A percentile compares a stretch with the other conserved stretches of the same genome.
Evolutionary conservation across 2,113 vertebrate species (phyloP).

Genomic region (Centropristis striata): DNA sequence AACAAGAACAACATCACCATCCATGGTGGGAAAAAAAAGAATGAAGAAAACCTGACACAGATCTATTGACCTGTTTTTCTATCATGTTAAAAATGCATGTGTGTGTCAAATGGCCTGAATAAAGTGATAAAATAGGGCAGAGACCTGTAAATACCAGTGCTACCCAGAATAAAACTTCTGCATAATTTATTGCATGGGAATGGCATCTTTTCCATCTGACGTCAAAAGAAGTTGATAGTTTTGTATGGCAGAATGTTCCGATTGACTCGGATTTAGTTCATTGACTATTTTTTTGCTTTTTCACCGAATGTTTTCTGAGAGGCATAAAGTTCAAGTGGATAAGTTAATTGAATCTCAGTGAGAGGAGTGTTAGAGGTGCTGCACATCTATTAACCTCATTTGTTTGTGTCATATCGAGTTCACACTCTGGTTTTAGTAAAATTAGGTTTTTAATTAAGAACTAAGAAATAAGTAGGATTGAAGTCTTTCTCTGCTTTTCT

Average conservation of each 20-base stretch:
- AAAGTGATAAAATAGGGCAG: conserved; percentile 68
- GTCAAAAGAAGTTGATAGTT: conserved; percentile 48
- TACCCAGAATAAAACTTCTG: conserved; percentile 71
- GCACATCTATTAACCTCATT: conserved; percentile 8
- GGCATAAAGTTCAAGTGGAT: not conserved
- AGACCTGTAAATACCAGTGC: conserved; percentile 65
- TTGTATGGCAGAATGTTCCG: conserved; percentile 37
- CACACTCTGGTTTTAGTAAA: not conserved
- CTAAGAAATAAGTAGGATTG: not conserved
- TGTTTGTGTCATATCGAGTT: not conserved
- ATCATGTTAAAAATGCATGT: conserved; percentile 36
- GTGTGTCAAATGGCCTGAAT: conserved; percentile 61
- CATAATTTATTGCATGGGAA: conserved; percentile 77
- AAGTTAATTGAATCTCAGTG: conserved; percentile 1
- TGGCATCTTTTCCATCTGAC: conserved; percentile 56
- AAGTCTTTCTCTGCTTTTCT: not conserved
- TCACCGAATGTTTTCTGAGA: not conserved
- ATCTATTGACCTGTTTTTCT: conserved; percentile 41
- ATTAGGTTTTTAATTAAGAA: conserved; percentile 36
- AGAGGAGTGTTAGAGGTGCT: not conserved
- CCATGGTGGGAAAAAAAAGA: no score
- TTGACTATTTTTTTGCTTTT: no score
- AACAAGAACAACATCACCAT: no score
- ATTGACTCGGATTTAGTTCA: conserved; percentile 28
- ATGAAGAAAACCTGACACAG: not conserved